Evolutionary conservation across 2,113 vertebrate species (phyloP).

Genomic region (Ariopsis seemanni): DNA sequence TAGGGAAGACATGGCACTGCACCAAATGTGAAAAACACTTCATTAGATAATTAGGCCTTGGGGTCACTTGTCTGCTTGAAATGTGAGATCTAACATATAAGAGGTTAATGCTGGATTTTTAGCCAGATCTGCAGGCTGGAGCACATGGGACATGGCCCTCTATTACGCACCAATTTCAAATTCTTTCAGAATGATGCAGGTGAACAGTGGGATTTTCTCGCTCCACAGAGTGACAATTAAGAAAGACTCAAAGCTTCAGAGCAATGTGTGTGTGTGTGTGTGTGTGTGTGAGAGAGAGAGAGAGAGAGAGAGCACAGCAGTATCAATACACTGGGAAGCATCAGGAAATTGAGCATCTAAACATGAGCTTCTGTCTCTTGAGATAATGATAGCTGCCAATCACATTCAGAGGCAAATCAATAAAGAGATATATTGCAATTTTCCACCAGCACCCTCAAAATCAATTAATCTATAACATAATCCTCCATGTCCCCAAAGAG

Average conservation of each 20-base stretch:
- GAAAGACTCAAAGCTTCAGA: constrained; percentile 59
- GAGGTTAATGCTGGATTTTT: constrained; percentile 64
- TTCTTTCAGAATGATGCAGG: constrained; percentile 48
- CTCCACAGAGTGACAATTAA: constrained; percentile 71
- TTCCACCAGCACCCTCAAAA: constrained; percentile 66
- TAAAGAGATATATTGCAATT: constrained; percentile 74
- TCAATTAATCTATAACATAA: constrained; percentile 79
- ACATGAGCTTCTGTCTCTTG: constrained; percentile 54
- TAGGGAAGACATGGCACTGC: constrained; percentile 5
- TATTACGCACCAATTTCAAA: constrained; percentile 61
- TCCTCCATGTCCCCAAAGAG: constrained; percentile 56
- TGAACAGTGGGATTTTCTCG: constrained; percentile 57
- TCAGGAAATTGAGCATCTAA: constrained; percentile 68
- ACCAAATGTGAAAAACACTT: constrained; percentile 37
- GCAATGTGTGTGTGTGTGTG: constrained; percentile 57
- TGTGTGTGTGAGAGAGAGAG: background rate
- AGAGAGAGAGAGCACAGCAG: constrained; percentile 19
- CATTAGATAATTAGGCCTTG: constrained; percentile 61
- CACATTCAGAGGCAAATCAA: constrained; percentile 75
- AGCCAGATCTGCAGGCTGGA: constrained; percentile 56
- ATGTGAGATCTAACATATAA: constrained; percentile 52
- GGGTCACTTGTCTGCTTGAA: constrained; percentile 61
- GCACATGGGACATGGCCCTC: constrained; percentile 61
- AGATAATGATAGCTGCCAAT: constrained; percentile 67
- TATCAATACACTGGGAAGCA: constrained; percentile 51